Percentiles rank a stretch among this genome's conserved stretches.
Evolutionary conservation across 2,113 vertebrate genomes (phyloP).

Genomic region (Macheiramphus alcinus): DNA sequence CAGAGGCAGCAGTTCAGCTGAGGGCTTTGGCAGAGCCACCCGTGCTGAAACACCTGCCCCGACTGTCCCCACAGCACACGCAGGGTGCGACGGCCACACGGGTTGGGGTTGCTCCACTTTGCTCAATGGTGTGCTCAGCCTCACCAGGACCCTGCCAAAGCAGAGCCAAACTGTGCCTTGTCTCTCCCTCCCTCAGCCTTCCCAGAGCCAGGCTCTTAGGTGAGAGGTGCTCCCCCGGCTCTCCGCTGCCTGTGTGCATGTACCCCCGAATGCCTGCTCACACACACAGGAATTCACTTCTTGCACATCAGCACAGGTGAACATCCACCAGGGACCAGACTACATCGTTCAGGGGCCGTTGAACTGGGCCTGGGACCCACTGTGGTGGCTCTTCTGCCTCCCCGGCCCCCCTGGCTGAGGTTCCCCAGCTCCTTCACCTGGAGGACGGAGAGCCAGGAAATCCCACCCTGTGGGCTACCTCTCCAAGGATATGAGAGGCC

Average conservation of each 20-base stretch:
- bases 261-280: background rate
- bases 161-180: background rate
- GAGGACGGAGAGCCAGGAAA: background rate
- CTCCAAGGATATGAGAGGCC: background rate
- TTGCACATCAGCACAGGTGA: background rate
- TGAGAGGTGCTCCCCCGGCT: background rate
- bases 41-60: background rate
- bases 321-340: background rate
- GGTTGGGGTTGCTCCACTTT: background rate
- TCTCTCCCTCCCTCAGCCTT: background rate
- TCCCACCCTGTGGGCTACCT: background rate
- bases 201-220: background rate
- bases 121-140: background rate
- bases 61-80: accelerated
- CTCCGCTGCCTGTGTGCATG: background rate
- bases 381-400: background rate
- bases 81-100: too few species aligned
- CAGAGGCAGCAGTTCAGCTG: background rate
- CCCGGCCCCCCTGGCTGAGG: background rate
- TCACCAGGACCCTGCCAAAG: background rate
- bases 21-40: background rate
- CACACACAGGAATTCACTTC: background rate
- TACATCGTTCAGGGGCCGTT: background rate
- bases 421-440: background rate
- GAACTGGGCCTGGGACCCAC: too few species aligned